Evolutionary conservation across 2,888 invertebrate species (phyloP).

Genomic region (Epinotia ramella): DNA sequence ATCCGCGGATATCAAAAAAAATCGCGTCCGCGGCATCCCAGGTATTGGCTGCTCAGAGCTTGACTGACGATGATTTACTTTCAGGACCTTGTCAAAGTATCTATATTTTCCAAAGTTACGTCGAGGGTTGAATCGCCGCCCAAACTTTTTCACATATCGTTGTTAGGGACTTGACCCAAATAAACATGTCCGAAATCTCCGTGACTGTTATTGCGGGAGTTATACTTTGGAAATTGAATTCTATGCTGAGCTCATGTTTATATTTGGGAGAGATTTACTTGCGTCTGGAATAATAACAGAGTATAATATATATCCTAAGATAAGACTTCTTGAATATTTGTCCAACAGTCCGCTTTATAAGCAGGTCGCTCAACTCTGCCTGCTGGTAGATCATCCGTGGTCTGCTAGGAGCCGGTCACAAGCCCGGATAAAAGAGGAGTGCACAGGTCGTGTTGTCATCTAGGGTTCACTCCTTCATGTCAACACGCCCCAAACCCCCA

Average conservation of each 20-base stretch:
- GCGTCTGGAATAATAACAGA: neutral
- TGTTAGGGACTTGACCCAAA: slow-evolving; percentile 70
- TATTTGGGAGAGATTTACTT: slow-evolving; percentile 44
- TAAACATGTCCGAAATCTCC: slow-evolving; percentile 74
- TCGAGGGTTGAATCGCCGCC: slow-evolving; percentile 55
- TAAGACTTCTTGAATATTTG: slow-evolving; percentile 13
- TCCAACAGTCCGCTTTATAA: neutral
- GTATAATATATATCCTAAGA: neutral
- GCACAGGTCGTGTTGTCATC: too few species aligned
- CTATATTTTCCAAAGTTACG: slow-evolving; percentile 60
- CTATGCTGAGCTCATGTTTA: slow-evolving; percentile 61
- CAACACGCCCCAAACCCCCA: too few species aligned
- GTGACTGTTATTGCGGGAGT: slow-evolving; percentile 61
- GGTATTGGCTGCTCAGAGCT: too few species aligned
- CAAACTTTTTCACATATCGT: slow-evolving; percentile 72
- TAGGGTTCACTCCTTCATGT: too few species aligned
- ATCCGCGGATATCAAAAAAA: too few species aligned
- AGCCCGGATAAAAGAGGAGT: too few species aligned
- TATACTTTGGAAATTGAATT: slow-evolving; percentile 73
- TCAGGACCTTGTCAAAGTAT: slow-evolving; percentile 47
- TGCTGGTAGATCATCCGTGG: too few species aligned
- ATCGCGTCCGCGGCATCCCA: too few species aligned
- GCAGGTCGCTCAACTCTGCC: too few species aligned
- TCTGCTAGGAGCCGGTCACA: too few species aligned
- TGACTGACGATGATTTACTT: slow-evolving; percentile 50